These are phyloP conservation scores for Micromys minutus DNA, from an alignment of 2,113 vertebrate species.

Conservation along the genomic window DNA sequence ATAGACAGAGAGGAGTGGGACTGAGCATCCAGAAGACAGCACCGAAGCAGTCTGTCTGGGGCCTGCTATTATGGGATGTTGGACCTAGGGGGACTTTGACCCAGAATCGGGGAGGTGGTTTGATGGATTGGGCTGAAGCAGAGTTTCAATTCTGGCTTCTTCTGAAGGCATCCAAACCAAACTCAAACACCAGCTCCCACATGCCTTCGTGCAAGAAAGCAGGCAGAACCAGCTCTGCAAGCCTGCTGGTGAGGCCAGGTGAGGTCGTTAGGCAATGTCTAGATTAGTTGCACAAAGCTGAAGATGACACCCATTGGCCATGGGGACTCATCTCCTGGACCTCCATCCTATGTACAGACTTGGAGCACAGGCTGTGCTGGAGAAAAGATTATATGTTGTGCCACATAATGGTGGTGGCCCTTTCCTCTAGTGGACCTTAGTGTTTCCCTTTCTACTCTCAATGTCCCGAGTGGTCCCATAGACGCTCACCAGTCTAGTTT, in stretches of 20 bases:
- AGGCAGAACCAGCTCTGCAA: constrained; percentile 76
- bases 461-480: neutral
- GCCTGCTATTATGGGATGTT: neutral
- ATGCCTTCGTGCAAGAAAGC: constrained; percentile 30
- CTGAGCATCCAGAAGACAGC: neutral
- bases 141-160: neutral
- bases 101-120: neutral
- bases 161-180: constrained; percentile 11
- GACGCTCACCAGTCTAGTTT: neutral
- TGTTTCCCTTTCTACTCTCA: neutral
- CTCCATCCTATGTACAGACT: neutral
- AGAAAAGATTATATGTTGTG: neutral
- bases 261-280: constrained; percentile 23
- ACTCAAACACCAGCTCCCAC: constrained; percentile 45
- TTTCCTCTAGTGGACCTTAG: neutral
- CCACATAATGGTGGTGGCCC: no score
- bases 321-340: neutral
- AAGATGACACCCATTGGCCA: constrained; percentile 40
- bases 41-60: neutral
- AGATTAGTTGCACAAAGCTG: constrained; percentile 14
- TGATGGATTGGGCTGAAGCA: neutral
- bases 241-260: neutral
- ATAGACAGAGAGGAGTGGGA: neutral
- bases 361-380: neutral
- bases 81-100: neutral